phyloP scores from a whole-genome alignment of 1,140 invertebrate genomes.

The Drosophila kohkoa region DNA sequence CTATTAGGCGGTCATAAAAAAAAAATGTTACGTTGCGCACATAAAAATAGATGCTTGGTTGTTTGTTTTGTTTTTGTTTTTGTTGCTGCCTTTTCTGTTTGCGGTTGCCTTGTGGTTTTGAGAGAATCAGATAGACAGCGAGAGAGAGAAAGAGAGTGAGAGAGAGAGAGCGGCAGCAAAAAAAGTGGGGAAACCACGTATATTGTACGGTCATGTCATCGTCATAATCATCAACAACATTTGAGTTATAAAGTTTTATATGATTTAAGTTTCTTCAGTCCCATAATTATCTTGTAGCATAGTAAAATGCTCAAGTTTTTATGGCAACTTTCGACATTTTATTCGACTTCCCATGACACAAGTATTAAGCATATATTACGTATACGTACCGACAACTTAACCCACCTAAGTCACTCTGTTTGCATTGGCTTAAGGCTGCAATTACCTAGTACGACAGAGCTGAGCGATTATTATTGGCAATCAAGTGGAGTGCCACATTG shows the following conservation, averaged over 20 bases:
- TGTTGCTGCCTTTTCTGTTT: conserved; percentile 7
- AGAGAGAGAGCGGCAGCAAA: not conserved
- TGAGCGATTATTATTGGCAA: conserved; percentile 74
- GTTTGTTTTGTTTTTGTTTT: conserved; percentile 25
- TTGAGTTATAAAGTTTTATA: conserved; percentile 78
- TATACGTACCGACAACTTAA: conserved; percentile 6
- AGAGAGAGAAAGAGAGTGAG: not conserved
- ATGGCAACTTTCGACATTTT: conserved; percentile 20
- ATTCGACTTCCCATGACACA: conserved; percentile 13
- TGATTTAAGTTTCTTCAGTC: conserved; percentile 54
- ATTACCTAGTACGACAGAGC: conserved; percentile 41
- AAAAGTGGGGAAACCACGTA: conserved; percentile 56
- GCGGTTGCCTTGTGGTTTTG: conserved; percentile 24
- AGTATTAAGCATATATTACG: not conserved
- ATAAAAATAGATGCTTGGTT: conserved; percentile 73
- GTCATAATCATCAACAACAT: conserved; percentile 68
- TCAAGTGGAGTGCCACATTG: conserved; percentile 69
- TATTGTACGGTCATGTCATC: conserved; percentile 54
- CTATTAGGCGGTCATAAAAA: conserved; percentile 76
- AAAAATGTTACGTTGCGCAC: conserved; percentile 69
- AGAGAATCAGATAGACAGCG: not conserved
- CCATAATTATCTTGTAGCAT: conserved; percentile 62
- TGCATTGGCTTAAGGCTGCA: conserved; percentile 44
- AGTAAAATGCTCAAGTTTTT: conserved; percentile 64
- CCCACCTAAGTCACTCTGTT: not conserved